These are phyloP conservation scores for Epinephelus coioides DNA, from an alignment of 2,797 vertebrate species.

Conservation along the genomic window DNA sequence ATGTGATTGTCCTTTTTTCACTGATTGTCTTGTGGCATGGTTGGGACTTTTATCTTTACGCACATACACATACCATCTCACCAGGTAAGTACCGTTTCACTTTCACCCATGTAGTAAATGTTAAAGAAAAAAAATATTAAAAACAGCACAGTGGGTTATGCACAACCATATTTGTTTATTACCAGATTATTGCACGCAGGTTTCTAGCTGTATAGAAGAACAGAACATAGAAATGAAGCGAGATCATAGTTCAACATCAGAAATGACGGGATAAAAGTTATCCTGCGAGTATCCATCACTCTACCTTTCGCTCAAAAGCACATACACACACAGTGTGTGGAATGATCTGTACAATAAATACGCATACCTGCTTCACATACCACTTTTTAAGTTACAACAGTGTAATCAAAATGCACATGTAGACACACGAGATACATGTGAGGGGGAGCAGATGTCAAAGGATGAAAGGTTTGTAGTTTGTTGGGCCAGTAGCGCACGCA, in stretches of 20 bases:
- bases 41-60: no score
- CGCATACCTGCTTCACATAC: slow-evolving; percentile 39
- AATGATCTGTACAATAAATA: slow-evolving; percentile 71
- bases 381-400: slow-evolving; percentile 45
- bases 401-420: slow-evolving; percentile 45
- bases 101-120: not conserved
- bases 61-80: no score
- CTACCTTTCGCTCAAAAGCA: slow-evolving; percentile 33
- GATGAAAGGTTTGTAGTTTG: slow-evolving; percentile 11
- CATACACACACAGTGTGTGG: slow-evolving; percentile 70
- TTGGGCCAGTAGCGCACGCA: slow-evolving; percentile 25
- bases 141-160: not conserved
- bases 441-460: slow-evolving; percentile 21
- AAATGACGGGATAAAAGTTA: slow-evolving; percentile 37
- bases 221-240: slow-evolving; percentile 37
- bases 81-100: not conserved
- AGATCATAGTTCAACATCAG: slow-evolving; percentile 39
- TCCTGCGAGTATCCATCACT: slow-evolving; percentile 27
- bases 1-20: no score
- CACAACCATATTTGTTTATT: slow-evolving; percentile 60
- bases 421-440: slow-evolving; percentile 31
- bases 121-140: no score
- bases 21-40: no score
- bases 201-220: slow-evolving; percentile 54
- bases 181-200: slow-evolving; percentile 64